phyloP scores from a whole-genome alignment of 2,113 vertebrate genomes.

The Otis tarda region DNA sequence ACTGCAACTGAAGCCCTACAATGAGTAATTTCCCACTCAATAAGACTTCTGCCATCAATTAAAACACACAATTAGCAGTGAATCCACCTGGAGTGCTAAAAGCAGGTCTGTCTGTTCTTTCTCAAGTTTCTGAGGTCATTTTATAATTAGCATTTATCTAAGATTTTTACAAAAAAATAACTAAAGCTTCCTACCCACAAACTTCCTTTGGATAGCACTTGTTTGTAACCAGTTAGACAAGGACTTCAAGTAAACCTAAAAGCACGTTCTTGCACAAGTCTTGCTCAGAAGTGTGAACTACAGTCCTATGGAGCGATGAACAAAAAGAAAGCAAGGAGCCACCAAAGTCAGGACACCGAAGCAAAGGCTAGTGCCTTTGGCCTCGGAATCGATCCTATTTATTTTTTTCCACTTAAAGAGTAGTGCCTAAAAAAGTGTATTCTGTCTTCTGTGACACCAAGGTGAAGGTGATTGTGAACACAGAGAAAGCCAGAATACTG shows the following conservation, averaged over 20 bases:
- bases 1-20: neutral
- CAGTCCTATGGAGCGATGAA: neutral
- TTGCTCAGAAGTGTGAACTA: neutral
- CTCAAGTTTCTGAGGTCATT: conserved; percentile 53
- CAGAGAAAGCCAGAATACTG: neutral
- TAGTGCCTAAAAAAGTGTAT: neutral
- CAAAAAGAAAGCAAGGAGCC: neutral
- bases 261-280: neutral
- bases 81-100: conserved; percentile 56
- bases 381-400: neutral
- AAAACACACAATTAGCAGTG: conserved; percentile 25
- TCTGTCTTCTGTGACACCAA: neutral
- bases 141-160: conserved; percentile 53
- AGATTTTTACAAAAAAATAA: conserved; percentile 27
- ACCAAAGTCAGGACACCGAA: neutral
- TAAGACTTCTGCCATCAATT: conserved; percentile 12
- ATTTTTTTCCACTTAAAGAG: neutral
- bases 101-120: conserved; percentile 49
- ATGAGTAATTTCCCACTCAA: conserved; percentile 23
- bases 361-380: neutral
- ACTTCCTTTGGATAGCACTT: conserved; percentile 24
- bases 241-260: neutral
- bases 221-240: neutral
- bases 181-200: neutral
- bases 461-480: neutral